Conservation (phyloP, 2,888 invertebrate species). For the Theretra japonica region DNA sequence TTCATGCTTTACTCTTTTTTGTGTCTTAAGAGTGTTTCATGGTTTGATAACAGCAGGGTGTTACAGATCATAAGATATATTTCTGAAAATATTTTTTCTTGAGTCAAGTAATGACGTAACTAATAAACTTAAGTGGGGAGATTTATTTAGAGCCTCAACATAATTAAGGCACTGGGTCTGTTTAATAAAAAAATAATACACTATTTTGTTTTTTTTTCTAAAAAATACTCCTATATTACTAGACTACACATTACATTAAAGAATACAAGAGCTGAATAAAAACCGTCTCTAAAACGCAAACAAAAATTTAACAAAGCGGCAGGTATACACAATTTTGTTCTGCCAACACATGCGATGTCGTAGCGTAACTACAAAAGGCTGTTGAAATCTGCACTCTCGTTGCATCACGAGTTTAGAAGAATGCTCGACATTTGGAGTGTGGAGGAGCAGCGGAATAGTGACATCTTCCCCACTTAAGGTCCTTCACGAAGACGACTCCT, state of each 20-base stretch:
- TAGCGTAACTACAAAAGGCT: conserved; percentile 66
- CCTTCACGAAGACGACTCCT: conserved; percentile 66
- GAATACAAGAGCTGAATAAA: neutral
- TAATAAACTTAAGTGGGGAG: too few species aligned
- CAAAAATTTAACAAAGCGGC: conserved; percentile 13
- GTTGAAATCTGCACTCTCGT: conserved; percentile 70
- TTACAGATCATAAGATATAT: too few species aligned
- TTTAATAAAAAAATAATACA: too few species aligned
- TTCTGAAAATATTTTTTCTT: neutral
- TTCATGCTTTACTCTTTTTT: neutral
- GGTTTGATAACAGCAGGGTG: neutral
- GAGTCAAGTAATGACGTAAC: too few species aligned
- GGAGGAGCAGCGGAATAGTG: conserved; percentile 69
- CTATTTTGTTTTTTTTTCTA: too few species aligned
- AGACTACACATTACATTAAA: neutral
- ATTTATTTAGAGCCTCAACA: too few species aligned
- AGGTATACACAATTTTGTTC: conserved; percentile 31
- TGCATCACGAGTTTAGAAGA: conserved; percentile 64
- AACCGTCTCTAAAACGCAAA: neutral
- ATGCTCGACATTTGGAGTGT: conserved; percentile 69
- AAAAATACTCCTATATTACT: neutral
- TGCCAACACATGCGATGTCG: conserved; percentile 33
- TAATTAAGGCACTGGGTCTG: too few species aligned
- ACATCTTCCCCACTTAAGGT: conserved; percentile 72
- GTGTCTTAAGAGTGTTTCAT: neutral